phyloP scores from a whole-genome alignment of 2,113 vertebrate genomes.

The Coracopsis vasa region DNA sequence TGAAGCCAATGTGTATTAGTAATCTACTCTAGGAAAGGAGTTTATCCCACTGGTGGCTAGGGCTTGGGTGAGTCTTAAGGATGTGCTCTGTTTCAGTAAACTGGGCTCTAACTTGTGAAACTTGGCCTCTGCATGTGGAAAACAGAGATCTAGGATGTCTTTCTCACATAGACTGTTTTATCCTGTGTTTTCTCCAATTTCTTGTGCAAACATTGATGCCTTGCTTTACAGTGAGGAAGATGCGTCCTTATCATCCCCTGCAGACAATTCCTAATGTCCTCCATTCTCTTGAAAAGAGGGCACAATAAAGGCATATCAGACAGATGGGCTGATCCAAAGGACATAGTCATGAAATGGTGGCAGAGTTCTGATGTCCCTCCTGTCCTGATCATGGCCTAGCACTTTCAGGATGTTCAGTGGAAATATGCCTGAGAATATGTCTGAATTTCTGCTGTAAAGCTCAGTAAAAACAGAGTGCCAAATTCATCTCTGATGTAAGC shows the following conservation, averaged over 20 bases:
- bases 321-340: not conserved
- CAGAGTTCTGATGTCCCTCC: not conserved
- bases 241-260: not conserved
- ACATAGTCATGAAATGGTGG: not conserved
- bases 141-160: not conserved
- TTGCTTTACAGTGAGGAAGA: not conserved
- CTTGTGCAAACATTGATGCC: not conserved
- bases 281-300: not conserved
- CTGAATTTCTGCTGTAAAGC: constrained; percentile 28
- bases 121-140: not conserved
- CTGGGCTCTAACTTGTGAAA: not conserved
- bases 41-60: not conserved
- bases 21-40: not conserved
- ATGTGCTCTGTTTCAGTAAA: not conserved
- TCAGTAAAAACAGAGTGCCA: constrained; percentile 2
- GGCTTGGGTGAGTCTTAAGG: not conserved
- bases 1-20: not conserved
- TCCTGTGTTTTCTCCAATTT: not conserved
- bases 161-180: not conserved
- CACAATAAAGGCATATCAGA: not conserved
- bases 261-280: not conserved
- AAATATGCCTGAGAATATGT: not conserved
- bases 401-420: not conserved
- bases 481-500: constrained; percentile 6
- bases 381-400: not conserved